Evolutionary conservation across 2,888 invertebrate species (phyloP).

Genomic region (Adelognathus sp.): DNA sequence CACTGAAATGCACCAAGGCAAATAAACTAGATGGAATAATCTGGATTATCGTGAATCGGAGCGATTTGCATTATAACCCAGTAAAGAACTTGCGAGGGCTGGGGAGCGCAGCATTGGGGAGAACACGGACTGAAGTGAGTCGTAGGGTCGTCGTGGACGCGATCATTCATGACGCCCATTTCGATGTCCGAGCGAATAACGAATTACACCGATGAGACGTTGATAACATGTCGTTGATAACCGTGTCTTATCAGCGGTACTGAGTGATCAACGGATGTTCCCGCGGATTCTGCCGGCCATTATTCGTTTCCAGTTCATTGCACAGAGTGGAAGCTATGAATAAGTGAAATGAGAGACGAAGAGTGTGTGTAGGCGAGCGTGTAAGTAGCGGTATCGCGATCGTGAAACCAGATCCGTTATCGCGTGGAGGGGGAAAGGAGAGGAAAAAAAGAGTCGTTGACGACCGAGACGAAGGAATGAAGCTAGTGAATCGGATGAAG

Average conservation of each 20-base stretch:
- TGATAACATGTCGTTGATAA: too few species aligned
- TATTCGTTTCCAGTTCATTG: conserved; percentile 20
- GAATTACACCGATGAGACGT: too few species aligned
- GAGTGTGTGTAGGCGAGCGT: conserved; percentile 12
- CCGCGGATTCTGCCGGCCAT: conserved; percentile 41
- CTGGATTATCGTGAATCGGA: too few species aligned
- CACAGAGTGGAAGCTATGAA: neutral
- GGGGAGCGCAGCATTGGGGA: too few species aligned
- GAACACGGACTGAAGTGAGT: too few species aligned
- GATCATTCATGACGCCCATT: too few species aligned
- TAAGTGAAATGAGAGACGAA: neutral
- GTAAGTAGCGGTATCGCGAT: conserved; percentile 12
- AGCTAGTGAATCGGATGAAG: conserved; percentile 48
- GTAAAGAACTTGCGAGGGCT: too few species aligned
- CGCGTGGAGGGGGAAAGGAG: conserved; percentile 2
- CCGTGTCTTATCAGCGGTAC: conserved; percentile 39
- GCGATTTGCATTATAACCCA: too few species aligned
- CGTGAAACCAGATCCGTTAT: conserved; percentile 29
- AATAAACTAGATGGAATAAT: too few species aligned
- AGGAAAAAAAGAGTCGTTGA: conserved; percentile 1
- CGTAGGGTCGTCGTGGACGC: too few species aligned
- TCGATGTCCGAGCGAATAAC: too few species aligned
- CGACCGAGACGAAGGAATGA: conserved; percentile 50
- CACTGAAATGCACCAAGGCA: too few species aligned
- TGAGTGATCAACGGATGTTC: conserved; percentile 41